Conservation (phyloP, 92 coral and sea anemone species). For the Pocillopora meandrina region DNA sequence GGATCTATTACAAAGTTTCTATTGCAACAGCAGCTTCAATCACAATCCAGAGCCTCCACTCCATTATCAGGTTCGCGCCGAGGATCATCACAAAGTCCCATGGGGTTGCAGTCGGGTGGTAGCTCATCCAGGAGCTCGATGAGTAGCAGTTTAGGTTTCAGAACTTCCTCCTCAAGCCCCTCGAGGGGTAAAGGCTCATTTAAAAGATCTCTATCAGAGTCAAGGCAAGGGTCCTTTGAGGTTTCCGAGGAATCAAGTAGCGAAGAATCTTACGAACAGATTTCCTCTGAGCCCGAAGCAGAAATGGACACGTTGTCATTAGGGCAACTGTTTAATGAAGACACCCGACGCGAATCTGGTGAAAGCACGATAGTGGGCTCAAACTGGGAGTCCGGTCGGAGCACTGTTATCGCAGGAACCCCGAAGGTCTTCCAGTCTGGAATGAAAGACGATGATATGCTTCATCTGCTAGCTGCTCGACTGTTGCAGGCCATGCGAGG, state of each 20-base stretch:
- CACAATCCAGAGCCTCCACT: neutral
- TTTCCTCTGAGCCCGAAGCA: neutral
- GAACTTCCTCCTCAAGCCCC: slow-evolving; percentile 4
- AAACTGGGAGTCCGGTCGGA: slow-evolving; percentile 27
- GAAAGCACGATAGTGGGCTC: slow-evolving; percentile 30
- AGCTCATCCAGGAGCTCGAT: slow-evolving; percentile 24
- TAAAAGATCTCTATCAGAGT: neutral
- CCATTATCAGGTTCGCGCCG: slow-evolving; percentile 19
- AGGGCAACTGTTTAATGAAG: neutral
- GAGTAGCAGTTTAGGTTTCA: neutral
- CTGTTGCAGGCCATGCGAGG: slow-evolving; percentile 21
- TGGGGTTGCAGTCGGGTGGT: neutral
- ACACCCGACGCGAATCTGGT: slow-evolving; percentile 10
- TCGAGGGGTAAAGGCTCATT: neutral
- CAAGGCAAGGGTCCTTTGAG: neutral
- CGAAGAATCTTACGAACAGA: neutral
- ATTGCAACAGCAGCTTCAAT: slow-evolving; percentile 48
- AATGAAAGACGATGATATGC: neutral
- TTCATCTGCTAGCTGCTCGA: slow-evolving; percentile 29
- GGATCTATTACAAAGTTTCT: slow-evolving; percentile 62
- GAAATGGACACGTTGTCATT: neutral
- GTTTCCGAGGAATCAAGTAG: neutral
- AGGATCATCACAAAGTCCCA: neutral
- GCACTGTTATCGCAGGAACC: slow-evolving; percentile 12
- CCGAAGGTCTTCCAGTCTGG: neutral